A percentile compares a stretch with the other conserved stretches of the same genome.
These are phyloP conservation scores for Malaclemys terrapin DNA, from an alignment of 2,113 vertebrate genomes.

Conservation along the genomic window DNA sequence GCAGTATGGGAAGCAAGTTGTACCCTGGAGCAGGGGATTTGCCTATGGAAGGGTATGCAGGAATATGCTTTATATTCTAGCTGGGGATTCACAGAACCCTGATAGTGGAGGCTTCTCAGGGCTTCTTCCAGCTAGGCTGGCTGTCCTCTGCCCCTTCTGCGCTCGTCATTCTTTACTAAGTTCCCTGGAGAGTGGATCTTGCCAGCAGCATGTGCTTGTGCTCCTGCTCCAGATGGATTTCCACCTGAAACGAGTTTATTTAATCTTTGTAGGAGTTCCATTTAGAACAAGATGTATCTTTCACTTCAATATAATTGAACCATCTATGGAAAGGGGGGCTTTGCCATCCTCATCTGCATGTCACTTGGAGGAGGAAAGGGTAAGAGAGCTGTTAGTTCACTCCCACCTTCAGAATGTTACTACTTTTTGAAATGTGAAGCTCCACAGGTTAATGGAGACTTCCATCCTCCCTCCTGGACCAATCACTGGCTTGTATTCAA, in stretches of 20 bases:
- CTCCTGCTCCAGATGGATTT: background rate
- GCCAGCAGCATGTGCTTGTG: background rate
- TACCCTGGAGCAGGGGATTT: background rate
- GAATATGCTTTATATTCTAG: background rate
- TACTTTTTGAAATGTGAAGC: background rate
- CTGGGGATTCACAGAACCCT: background rate
- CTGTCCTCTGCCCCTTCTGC: background rate
- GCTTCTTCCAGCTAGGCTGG: background rate
- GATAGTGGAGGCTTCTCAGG: background rate
- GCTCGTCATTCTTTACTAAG: background rate
- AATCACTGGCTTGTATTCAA: background rate
- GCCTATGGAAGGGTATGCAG: background rate
- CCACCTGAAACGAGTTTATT: background rate
- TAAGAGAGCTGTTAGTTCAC: background rate
- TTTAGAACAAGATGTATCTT: background rate
- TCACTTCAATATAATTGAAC: background rate
- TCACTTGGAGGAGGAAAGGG: background rate
- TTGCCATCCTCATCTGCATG: background rate
- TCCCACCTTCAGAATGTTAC: background rate
- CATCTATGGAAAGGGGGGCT: background rate
- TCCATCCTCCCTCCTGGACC: background rate
- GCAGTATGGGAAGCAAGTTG: background rate
- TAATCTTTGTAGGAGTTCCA: background rate
- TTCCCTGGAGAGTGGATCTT: background rate
- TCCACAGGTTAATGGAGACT: background rate